Percentiles rank a stretch among this genome's conserved stretches.
These are phyloP conservation scores for Stomatorhinus walkeri DNA, from an alignment of 2,797 vertebrate genomes.

Conservation along the genomic window DNA sequence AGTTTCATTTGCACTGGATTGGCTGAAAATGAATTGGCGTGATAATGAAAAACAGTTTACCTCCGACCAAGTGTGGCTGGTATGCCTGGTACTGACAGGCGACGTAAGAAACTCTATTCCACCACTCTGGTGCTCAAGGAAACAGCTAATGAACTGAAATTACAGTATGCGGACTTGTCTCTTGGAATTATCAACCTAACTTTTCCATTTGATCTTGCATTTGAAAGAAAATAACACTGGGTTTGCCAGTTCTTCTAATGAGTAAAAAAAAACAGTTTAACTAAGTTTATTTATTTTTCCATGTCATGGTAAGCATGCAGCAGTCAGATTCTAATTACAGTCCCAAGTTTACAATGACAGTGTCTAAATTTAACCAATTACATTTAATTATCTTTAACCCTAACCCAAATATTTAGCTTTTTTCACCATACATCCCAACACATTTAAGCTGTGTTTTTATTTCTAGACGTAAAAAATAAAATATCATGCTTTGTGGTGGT, in stretches of 20 bases:
- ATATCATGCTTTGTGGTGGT: background rate
- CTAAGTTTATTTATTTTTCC: background rate
- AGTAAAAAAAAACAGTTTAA: background rate
- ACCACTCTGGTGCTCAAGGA: background rate
- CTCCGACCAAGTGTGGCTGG: background rate
- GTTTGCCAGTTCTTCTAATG: background rate
- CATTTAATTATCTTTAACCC: background rate
- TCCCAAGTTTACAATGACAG: background rate
- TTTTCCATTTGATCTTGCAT: background rate
- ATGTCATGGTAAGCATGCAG: background rate
- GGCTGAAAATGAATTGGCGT: background rate
- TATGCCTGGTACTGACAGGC: background rate
- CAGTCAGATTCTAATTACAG: background rate
- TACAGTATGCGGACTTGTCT: background rate
- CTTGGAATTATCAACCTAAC: background rate
- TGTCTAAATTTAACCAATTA: background rate
- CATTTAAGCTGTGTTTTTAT: background rate
- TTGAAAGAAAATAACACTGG: background rate
- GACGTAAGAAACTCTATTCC: background rate
- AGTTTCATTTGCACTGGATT: background rate
- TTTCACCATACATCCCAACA: background rate
- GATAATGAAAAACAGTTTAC: background rate
- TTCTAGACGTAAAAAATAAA: background rate
- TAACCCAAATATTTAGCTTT: background rate
- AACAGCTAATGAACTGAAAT: background rate